Conservation (phyloP, 1,140 invertebrate species). For the Anastrepha obliqua region DNA sequence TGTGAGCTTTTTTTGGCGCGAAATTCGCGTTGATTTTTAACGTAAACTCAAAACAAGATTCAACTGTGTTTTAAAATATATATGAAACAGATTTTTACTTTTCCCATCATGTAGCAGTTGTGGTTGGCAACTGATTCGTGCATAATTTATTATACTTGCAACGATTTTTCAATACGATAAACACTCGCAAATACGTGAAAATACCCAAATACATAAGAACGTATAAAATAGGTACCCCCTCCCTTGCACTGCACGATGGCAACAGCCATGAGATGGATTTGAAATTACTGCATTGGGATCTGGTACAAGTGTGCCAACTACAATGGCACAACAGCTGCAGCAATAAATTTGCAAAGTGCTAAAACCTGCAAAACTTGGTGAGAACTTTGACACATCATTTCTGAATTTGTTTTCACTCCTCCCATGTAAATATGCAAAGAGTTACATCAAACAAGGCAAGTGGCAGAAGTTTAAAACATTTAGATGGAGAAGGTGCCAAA, state of each 20-base stretch:
- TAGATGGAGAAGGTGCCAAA: background rate
- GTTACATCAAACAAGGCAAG: background rate
- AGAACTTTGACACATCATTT: background rate
- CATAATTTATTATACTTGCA: background rate
- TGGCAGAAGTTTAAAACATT: background rate
- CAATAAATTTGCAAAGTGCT: conserved; percentile 6
- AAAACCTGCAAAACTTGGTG: background rate
- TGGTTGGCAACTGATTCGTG: background rate
- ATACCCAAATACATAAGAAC: background rate
- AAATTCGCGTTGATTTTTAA: too few relatives aligned
- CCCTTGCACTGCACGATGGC: background rate
- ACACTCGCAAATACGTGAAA: background rate
- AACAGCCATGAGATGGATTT: background rate
- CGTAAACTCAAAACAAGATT: too few relatives aligned
- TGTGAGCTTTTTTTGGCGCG: too few relatives aligned
- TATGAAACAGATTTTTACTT: too few relatives aligned
- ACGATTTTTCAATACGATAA: too few relatives aligned
- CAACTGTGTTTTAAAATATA: too few relatives aligned
- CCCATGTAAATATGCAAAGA: conserved; percentile 1
- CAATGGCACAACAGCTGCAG: conserved; percentile 5
- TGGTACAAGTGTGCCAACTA: background rate
- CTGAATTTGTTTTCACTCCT: background rate
- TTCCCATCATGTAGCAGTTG: background rate
- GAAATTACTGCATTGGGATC: background rate
- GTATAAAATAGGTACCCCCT: background rate